Evolutionary conservation across 2,113 vertebrate species (phyloP).

Genomic region (Coptodon bakossiorum): DNA sequence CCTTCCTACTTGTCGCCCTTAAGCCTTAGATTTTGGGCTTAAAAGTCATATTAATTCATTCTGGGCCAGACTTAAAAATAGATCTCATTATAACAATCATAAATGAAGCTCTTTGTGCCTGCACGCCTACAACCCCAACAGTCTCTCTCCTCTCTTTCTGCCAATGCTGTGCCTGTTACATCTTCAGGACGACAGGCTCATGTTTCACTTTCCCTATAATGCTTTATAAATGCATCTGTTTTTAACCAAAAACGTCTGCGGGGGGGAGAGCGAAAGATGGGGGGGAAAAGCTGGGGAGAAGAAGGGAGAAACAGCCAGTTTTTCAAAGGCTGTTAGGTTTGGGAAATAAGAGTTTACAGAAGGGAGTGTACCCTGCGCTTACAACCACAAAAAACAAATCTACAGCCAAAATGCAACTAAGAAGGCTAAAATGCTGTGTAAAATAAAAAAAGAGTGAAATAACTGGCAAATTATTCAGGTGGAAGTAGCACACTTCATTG

Average conservation of each 20-base stretch:
- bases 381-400: not conserved
- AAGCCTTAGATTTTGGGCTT: conserved; percentile 25
- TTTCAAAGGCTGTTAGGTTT: not conserved
- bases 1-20: not conserved
- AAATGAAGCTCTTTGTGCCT: conserved; percentile 56
- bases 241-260: not conserved
- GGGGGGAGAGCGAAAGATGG: not conserved
- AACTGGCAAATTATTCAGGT: not conserved
- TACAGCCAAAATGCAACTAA: not conserved
- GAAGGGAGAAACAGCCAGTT: not conserved
- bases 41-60: conserved; percentile 46
- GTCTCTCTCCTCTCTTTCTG: conserved; percentile 21
- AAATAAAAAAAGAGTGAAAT: not conserved
- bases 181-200: conserved; percentile 12
- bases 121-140: conserved; percentile 1
- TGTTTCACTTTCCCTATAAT: conserved; percentile 28
- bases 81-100: conserved; percentile 51
- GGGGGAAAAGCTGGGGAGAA: not conserved
- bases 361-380: not conserved
- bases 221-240: conserved; percentile 49
- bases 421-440: not conserved
- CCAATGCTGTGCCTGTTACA: conserved; percentile 2
- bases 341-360: not conserved
- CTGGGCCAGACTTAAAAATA: conserved; percentile 27
- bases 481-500: not conserved